Evolutionary conservation across 2,797 vertebrate species (phyloP).

Genomic region (Eremophila alpestris): DNA sequence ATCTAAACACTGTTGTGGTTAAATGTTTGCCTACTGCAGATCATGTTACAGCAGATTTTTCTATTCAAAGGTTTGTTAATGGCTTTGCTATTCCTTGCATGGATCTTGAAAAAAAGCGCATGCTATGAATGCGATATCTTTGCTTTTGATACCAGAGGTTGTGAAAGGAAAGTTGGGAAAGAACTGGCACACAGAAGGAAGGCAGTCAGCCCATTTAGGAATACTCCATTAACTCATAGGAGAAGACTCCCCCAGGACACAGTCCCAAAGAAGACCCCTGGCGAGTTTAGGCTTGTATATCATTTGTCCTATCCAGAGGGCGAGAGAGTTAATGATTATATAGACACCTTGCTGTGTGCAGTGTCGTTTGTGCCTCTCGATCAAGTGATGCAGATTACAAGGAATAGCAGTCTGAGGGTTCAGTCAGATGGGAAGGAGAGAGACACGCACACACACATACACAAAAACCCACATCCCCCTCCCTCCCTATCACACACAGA

Average conservation of each 20-base stretch:
- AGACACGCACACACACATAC: neutral
- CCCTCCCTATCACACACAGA: neutral
- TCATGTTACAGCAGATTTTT: conserved; percentile 54
- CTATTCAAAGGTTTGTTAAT: conserved; percentile 50
- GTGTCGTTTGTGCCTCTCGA: conserved; percentile 61
- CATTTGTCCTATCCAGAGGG: conserved; percentile 67
- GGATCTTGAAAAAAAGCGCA: conserved; percentile 34
- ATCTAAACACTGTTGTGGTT: conserved; percentile 53
- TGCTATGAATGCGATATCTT: conserved; percentile 20
- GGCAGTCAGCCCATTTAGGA: conserved; percentile 60
- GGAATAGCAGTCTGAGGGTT: conserved; percentile 59
- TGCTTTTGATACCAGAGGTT: conserved; percentile 58
- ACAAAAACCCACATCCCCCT: neutral
- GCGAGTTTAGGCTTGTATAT: conserved; percentile 66
- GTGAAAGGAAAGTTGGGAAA: conserved; percentile 61
- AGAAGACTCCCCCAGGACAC: conserved; percentile 63
- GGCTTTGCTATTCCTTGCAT: conserved; percentile 39
- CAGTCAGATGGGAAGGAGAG: conserved; percentile 30
- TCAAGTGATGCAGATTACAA: conserved; percentile 68
- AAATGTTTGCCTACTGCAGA: conserved; percentile 58
- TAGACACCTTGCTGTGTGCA: conserved; percentile 65
- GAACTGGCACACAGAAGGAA: conserved; percentile 51
- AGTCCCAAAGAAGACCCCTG: conserved; percentile 67
- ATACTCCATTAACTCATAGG: conserved; percentile 63
- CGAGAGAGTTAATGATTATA: conserved; percentile 71